Evolutionary conservation across 2,888 invertebrate genomes (phyloP).

Genomic region (Antheraea assamensis): DNA sequence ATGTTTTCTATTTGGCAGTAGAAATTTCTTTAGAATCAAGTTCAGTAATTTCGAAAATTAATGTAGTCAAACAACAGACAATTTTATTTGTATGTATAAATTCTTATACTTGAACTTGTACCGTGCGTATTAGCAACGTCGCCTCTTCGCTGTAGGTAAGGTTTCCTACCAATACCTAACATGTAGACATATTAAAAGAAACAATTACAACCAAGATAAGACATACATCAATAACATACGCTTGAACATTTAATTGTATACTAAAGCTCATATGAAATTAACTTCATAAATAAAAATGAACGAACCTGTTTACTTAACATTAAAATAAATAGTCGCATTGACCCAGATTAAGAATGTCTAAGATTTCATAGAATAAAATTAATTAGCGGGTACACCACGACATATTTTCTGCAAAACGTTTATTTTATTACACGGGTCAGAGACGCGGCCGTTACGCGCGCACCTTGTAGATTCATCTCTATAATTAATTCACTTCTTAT

Average conservation of each 20-base stretch:
- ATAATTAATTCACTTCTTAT: conserved; percentile 60
- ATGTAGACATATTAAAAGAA: not conserved
- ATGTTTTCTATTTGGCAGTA: too few relatives aligned
- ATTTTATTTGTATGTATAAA: too few relatives aligned
- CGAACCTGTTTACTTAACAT: conserved; percentile 13
- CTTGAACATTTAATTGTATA: not conserved
- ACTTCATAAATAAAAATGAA: conserved; percentile 10
- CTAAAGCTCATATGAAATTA: conserved; percentile 9
- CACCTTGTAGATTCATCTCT: conserved; percentile 68
- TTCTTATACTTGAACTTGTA: not conserved
- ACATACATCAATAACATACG: not conserved
- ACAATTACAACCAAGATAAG: not conserved
- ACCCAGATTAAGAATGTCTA: conserved; percentile 40
- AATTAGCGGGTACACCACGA: conserved; percentile 33
- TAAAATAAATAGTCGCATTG: conserved; percentile 30
- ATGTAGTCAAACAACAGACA: too few relatives aligned
- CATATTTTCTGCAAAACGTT: conserved; percentile 31
- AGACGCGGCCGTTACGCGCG: conserved; percentile 35
- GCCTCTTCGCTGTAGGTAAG: not conserved
- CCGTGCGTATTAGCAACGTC: not conserved
- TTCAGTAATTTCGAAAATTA: too few relatives aligned
- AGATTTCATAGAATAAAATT: conserved; percentile 50
- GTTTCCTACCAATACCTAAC: not conserved
- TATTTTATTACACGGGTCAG: conserved; percentile 48
- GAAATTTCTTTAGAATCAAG: too few relatives aligned